Evolutionary conservation across 2,113 vertebrate genomes (phyloP), one percentile per base, ranked within the genome.

Genomic region (Triplophysa tibetana): DNA sequence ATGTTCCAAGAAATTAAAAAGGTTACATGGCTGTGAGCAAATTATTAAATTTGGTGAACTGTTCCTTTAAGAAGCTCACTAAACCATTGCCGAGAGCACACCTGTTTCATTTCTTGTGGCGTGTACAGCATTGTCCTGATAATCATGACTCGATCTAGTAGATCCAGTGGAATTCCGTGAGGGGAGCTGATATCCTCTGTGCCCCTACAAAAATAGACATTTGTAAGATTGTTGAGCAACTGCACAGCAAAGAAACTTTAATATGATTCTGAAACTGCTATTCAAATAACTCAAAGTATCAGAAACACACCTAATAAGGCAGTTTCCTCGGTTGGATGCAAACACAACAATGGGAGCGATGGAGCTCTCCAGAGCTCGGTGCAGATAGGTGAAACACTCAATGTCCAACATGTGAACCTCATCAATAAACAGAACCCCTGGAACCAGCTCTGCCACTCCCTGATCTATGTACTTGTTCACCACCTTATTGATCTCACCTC

Each of bases 341-440:
- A 99, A 99, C 86, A 99, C 96, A 33, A 98, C 97, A 0, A 99
- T 98, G 83, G 98, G 98, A 0, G 98, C 93, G 66, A 99, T 98
- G 65, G 95, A 95, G 81, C 97, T 98, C 82, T 99, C 98, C 68
- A 99, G 90, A 0, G 98, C 98, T 12, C 96, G 91, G 82, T 99
- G 98, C 82, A 99, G 93, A 88, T 99, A 99, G 0, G 96, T 99
- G 90, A 99, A 99, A 88, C 98, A 99, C 82, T 99, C 97, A 0
- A 98, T 98, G 87, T 99, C 98, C 88, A 99, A 88, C 96, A 99
- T 99, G 89, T 99, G 98, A 54, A 99, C 98, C 86, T 99, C 97
- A 45, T 99, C 97, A 5, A 99, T 93, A 61, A 99, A 99, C 60
- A 99, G 91, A 23, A 99, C 97, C 0, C 98, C 98, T 0, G 98